A percentile compares a stretch with the other conserved stretches of the same genome.
phyloP scores from a whole-genome alignment of 2,888 invertebrate genomes.

The Epiperipatus broadwayi region DNA sequence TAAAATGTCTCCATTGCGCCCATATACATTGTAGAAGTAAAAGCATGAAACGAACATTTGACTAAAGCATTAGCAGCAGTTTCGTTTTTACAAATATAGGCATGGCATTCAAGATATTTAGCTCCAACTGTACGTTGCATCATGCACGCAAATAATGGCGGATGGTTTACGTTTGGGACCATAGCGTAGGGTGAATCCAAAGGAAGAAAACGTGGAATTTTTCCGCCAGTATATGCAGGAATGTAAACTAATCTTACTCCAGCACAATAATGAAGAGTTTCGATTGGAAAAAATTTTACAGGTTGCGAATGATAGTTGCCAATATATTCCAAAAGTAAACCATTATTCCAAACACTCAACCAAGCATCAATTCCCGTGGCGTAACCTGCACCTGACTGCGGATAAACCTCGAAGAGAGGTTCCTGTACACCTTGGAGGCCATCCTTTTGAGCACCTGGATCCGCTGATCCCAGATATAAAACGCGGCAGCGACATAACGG shows the following conservation, averaged over 20 bases:
- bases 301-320: conserved; percentile 86
- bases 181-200: conserved; percentile 89
- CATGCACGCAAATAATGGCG: conserved; percentile 90
- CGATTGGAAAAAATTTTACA: conserved; percentile 85
- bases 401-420: conserved; percentile 82
- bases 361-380: conserved; percentile 83
- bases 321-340: conserved; percentile 74
- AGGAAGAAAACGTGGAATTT: conserved; percentile 48
- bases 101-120: conserved; percentile 94
- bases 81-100: conserved; percentile 88
- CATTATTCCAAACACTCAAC: conserved; percentile 92
- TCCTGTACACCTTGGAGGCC: conserved; percentile 93
- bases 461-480: conserved; percentile 83
- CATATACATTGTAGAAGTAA: too few species aligned
- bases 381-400: conserved; percentile 71
- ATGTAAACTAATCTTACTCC: conserved; percentile 69
- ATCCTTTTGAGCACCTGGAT: conserved; percentile 92
- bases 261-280: conserved; percentile 83
- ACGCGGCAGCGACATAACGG: conserved; percentile 93
- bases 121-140: conserved; percentile 85
- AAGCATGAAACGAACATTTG: too few species aligned
- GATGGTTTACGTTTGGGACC: conserved; percentile 75
- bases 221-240: conserved; percentile 35
- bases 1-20: too few species aligned
- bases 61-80: conserved; percentile 94